A percentile compares a stretch with the other conserved stretches of the same genome.
These are phyloP conservation scores for Pseudocheirus occidentalis DNA, from an alignment of 2,797 vertebrate species.

Conservation along the genomic window DNA sequence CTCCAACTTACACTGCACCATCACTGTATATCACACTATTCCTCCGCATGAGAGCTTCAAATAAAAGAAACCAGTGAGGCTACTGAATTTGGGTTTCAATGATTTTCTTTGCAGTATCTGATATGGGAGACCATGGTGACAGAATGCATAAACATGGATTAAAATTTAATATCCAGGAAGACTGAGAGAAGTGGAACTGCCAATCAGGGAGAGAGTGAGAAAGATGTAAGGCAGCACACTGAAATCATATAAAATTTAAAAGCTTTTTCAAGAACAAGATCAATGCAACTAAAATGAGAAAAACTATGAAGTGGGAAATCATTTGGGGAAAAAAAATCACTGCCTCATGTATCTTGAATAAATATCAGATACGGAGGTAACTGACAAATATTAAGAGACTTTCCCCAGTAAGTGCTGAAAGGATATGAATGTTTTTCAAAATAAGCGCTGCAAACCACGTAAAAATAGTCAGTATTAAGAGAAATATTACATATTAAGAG, in stretches of 20 bases:
- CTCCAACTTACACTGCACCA: background rate
- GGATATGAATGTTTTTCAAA: background rate
- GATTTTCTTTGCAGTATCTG: background rate
- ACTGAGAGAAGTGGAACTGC: background rate
- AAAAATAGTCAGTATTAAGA: background rate
- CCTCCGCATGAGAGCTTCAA: background rate
- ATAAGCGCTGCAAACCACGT: background rate
- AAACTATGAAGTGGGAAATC: background rate
- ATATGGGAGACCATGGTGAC: background rate
- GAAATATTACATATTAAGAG: background rate
- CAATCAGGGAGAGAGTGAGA: background rate
- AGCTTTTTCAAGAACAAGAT: background rate
- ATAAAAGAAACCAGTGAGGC: background rate
- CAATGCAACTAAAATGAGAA: background rate
- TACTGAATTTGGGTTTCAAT: background rate
- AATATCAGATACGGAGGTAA: background rate
- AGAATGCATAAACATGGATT: background rate
- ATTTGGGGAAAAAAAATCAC: background rate
- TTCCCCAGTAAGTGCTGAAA: background rate
- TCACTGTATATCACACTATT: background rate
- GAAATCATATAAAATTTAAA: background rate
- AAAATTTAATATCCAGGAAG: background rate
- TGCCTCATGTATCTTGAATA: background rate
- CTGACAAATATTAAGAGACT: background rate
- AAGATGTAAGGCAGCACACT: background rate